Conservation (phyloP, 2,888 invertebrate species). For the Uloborus plumipes region DNA sequence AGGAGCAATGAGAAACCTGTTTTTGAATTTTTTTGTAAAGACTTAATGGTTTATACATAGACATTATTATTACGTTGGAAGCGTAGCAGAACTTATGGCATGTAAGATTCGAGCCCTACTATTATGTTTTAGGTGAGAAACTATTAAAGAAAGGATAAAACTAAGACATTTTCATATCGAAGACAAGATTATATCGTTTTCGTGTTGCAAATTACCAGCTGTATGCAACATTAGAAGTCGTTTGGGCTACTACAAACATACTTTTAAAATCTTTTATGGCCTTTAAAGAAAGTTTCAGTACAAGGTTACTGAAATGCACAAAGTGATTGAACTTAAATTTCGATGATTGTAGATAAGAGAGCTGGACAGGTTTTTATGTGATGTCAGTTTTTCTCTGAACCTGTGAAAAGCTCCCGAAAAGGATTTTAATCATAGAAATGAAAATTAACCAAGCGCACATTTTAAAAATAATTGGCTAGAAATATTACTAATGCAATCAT, state of each 20-base stretch:
- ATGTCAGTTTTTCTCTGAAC: too few species aligned
- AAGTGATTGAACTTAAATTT: too few species aligned
- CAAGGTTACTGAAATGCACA: too few species aligned
- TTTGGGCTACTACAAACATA: constrained; percentile 26
- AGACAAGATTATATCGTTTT: constrained; percentile 36
- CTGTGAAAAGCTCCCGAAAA: too few species aligned
- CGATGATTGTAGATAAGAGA: too few species aligned
- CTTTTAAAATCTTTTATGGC: too few species aligned
- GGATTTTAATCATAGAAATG: too few species aligned
- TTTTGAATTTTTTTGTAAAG: constrained; percentile 27
- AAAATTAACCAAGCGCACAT: too few species aligned
- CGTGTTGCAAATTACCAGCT: constrained; percentile 20
- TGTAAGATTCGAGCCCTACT: constrained; percentile 11
- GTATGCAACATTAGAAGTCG: constrained; percentile 28
- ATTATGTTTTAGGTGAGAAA: constrained; percentile 33
- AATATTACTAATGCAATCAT: too few species aligned
- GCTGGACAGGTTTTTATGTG: too few species aligned
- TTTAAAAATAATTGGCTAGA: too few species aligned
- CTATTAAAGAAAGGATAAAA: constrained; percentile 37
- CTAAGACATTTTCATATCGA: constrained; percentile 47
- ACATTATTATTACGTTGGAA: constrained; percentile 30
- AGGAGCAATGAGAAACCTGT: constrained; percentile 31
- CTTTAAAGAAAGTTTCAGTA: too few species aligned
- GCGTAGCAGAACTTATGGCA: constrained; percentile 36
- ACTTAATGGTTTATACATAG: constrained; percentile 29